Conservation (phyloP, 2,113 vertebrate genomes). For the Protomyctophum bolini region DNA sequence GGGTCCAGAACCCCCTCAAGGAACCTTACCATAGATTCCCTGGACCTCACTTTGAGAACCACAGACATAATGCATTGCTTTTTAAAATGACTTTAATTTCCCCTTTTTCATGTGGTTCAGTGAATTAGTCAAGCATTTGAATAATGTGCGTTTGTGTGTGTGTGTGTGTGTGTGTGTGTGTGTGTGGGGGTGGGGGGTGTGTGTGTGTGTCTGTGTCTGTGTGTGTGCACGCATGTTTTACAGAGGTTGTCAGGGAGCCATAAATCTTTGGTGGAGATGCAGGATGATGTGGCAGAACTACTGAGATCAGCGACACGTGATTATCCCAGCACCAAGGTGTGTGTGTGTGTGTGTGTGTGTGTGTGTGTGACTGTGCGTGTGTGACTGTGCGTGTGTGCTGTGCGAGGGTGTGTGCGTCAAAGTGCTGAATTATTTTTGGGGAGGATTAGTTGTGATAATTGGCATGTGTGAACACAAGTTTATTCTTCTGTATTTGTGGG, state of each 20-base stretch:
- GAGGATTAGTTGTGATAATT: too few relatives aligned
- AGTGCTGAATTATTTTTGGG: too few relatives aligned
- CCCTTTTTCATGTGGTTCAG: not conserved
- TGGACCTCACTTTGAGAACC: too few relatives aligned
- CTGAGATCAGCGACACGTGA: constrained; percentile 83
- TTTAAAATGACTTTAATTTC: not conserved
- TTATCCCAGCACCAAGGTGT: constrained; percentile 87
- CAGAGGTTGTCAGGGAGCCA: constrained; percentile 94
- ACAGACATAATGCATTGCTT: too few relatives aligned
- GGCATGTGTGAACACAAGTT: not conserved
- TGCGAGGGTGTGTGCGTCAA: not conserved
- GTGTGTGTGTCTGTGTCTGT: constrained; percentile 4
- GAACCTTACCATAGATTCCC: too few relatives aligned
- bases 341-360: constrained; percentile 30
- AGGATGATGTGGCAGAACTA: constrained; percentile 87
- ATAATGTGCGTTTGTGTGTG: not conserved
- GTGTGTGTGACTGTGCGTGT: constrained; percentile 32
- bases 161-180: not conserved
- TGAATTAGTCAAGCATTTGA: not conserved
- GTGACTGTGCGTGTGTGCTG: constrained; percentile 4
- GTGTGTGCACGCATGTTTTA: constrained; percentile 6
- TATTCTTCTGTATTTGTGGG: not conserved
- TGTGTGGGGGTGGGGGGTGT: not conserved
- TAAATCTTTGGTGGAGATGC: constrained; percentile 95
- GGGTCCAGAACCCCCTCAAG: too few relatives aligned